Evolutionary conservation across 2,888 invertebrate species (phyloP), one percentile per base, ranked within the genome.

Genomic region (Pteria penguin): DNA sequence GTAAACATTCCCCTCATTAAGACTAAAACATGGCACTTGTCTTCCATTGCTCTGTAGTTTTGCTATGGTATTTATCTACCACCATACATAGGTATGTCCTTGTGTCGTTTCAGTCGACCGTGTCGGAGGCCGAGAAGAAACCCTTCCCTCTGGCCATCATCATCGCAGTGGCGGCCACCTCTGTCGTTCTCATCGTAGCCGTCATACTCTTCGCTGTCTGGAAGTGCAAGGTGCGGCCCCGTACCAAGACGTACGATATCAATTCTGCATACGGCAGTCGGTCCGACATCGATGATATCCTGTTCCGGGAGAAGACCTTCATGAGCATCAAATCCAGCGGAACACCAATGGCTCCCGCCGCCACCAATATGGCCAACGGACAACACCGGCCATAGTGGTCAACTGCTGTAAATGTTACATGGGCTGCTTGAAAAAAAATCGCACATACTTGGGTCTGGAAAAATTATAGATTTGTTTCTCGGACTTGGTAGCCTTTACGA

Each of bases 181-280:
- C 71, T 27, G 22, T 82, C 14, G 54, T 73, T 5, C 33, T 81
- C 1, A 2, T 84, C 2, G 55, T 70, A 18, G 54, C 71, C 14
- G 31, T 82, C n/a, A 45, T 71, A 8, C 45, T 77, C 1, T 2
- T 84, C 11, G 24, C 82, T 2, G 26, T 83, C 22, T 85, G 86
- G 86, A 83, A 75, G 67, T 78, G 71, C 24, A 78, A 77, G 54
- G 67, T 84, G 71, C 55, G 63, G 24, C 86, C 86, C 1, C 82
- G 82, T 32, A 81, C 83, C 27, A 78, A 84, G 73, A 84, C 84
- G 24, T 31, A 63, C 22, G 70, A 65, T 45, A 32, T 36, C 22
- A 31, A 29, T 22, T 24, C 33, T 45, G 29, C 33, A 18, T 58
- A 58, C 8, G 69, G 72, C 27, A 69, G 68, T 22, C 45, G 45